Conservation (phyloP, 2,888 invertebrate species). For the Drosophila niveifrons region DNA sequence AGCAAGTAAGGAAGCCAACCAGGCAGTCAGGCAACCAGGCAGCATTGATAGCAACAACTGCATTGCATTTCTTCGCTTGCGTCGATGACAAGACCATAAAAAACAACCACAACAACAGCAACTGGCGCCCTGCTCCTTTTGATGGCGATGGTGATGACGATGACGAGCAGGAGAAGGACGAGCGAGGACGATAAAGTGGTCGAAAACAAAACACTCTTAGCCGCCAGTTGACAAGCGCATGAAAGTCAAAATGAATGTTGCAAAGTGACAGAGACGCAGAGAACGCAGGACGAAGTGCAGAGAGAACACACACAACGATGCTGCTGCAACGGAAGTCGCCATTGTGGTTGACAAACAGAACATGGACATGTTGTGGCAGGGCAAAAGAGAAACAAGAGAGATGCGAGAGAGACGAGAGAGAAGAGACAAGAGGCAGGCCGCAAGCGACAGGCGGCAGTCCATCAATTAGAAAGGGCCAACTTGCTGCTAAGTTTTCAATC, state of each 20-base stretch:
- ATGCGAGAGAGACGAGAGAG: too few relatives aligned
- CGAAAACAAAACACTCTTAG: slow-evolving; percentile 67
- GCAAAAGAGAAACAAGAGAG: background rate
- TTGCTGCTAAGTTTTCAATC: slow-evolving; percentile 54
- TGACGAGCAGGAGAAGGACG: slow-evolving; percentile 6
- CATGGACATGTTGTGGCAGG: slow-evolving; percentile 48
- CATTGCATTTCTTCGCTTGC: slow-evolving; percentile 60
- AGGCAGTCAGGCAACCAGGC: slow-evolving; percentile 1
- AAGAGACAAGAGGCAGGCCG: background rate
- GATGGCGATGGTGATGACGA: slow-evolving; percentile 6
- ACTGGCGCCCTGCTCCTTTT: slow-evolving; percentile 11
- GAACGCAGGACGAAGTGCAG: slow-evolving; percentile 6
- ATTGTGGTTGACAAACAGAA: slow-evolving; percentile 65
- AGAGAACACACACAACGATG: slow-evolving; percentile 2
- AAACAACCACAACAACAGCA: slow-evolving; percentile 22
- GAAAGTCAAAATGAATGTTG: slow-evolving; percentile 71
- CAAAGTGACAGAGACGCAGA: slow-evolving; percentile 55
- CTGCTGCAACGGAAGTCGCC: slow-evolving; percentile 46
- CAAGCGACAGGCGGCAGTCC: slow-evolving; percentile 38
- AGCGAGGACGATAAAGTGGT: slow-evolving; percentile 46
- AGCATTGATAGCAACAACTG: slow-evolving; percentile 31
- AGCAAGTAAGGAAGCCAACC: slow-evolving; percentile 46
- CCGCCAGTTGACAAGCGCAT: slow-evolving; percentile 66
- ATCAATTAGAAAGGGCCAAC: slow-evolving; percentile 54
- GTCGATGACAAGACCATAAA: slow-evolving; percentile 50